Conservation (phyloP, 1,140 invertebrate genomes). For the Trissolcus basalis region DNA sequence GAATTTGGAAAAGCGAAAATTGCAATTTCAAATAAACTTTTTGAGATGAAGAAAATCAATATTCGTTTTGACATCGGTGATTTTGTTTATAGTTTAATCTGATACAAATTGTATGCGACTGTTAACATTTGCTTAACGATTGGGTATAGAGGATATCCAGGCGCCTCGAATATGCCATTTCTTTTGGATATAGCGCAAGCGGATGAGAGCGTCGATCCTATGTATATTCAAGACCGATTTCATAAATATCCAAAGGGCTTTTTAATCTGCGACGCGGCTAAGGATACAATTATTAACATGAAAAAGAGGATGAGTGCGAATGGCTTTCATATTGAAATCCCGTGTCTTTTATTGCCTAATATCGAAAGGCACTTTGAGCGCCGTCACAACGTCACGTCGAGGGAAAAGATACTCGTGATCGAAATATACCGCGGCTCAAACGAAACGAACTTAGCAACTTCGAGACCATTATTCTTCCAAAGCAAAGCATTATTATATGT, state of each 20-base stretch:
- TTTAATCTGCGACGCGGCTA: slow-evolving; percentile 57
- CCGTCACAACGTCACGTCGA: slow-evolving; percentile 23
- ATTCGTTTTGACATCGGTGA: too few species aligned
- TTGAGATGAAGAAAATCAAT: too few species aligned
- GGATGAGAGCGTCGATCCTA: slow-evolving; percentile 44
- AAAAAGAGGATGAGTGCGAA: slow-evolving; percentile 56
- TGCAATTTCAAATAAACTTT: too few species aligned
- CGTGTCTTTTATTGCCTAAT: slow-evolving; percentile 57
- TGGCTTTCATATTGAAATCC: slow-evolving; percentile 61
- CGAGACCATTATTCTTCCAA: slow-evolving; percentile 56
- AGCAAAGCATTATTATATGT: slow-evolving; percentile 56
- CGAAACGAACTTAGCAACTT: slow-evolving; percentile 57
- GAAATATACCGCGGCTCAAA: slow-evolving; percentile 53
- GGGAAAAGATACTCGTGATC: slow-evolving; percentile 51
- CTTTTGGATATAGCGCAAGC: slow-evolving; percentile 42
- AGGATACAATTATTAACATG: slow-evolving; percentile 62
- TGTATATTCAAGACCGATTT: slow-evolving; percentile 62
- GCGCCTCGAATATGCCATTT: slow-evolving; percentile 13
- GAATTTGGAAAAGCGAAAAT: too few species aligned
- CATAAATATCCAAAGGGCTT: slow-evolving; percentile 61
- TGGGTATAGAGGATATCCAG: too few species aligned
- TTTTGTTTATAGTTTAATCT: too few species aligned
- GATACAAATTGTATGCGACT: too few species aligned
- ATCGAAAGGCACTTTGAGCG: slow-evolving; percentile 52
- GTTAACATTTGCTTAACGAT: too few species aligned